phyloP scores from a whole-genome alignment of 2,113 vertebrate species.

The Pionites leucogaster region DNA sequence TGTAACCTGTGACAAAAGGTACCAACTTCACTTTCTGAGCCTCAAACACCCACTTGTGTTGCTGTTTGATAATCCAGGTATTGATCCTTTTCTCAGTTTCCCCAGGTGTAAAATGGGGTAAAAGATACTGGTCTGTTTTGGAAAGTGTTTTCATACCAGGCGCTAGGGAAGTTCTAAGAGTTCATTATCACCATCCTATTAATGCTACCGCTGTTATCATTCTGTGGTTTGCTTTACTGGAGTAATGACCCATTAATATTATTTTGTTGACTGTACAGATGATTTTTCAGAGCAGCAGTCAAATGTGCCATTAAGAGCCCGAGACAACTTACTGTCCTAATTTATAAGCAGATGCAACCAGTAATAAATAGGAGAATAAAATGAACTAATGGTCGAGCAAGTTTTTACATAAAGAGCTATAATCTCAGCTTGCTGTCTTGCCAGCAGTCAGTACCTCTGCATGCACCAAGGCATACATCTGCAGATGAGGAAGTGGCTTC shows the following conservation, averaged over 20 bases:
- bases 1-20: neutral
- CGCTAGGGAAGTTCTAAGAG: neutral
- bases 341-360: conserved; percentile 46
- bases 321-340: conserved; percentile 38
- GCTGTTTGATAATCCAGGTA: neutral
- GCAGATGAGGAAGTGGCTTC: neutral
- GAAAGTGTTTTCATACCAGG: neutral
- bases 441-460: neutral
- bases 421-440: neutral
- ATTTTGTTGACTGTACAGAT: conserved; percentile 54
- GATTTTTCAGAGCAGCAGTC: conserved; percentile 54
- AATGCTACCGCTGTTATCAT: neutral
- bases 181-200: conserved; percentile 2
- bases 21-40: neutral
- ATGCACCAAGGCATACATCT: neutral
- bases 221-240: conserved; percentile 1
- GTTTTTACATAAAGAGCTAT: conserved; percentile 17
- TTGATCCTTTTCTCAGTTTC: neutral
- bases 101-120: neutral
- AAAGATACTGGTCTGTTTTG: neutral
- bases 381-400: neutral
- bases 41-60: neutral
- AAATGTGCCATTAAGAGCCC: conserved; percentile 44
- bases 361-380: conserved; percentile 50
- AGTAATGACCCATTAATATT: conserved; percentile 58